Percentiles rank a stretch among this genome's conserved stretches.
These are phyloP conservation scores for Rhyzopertha dominica DNA, from an alignment of 1,140 invertebrate genomes.

Conservation along the genomic window DNA sequence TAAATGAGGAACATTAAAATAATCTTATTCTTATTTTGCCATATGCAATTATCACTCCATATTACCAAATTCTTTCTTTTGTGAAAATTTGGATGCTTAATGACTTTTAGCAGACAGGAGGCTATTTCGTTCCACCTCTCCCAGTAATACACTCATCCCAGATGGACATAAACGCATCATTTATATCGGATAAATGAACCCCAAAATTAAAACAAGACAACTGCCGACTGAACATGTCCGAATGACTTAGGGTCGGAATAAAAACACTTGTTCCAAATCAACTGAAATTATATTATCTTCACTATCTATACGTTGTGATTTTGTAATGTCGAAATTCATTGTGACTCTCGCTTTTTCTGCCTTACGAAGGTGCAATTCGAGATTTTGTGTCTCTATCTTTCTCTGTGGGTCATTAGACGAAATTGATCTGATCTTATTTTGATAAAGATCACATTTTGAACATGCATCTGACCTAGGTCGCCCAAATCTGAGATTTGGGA, in stretches of 20 bases:
- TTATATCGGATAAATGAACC: slow-evolving; percentile 6
- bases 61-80: slow-evolving; percentile 13
- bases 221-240: slow-evolving; percentile 22
- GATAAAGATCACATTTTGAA: too few species aligned
- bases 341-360: too few species aligned
- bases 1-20: slow-evolving; percentile 19
- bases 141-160: slow-evolving; percentile 8
- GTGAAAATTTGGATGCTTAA: neutral
- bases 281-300: slow-evolving; percentile 15
- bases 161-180: neutral
- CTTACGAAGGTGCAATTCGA: too few species aligned
- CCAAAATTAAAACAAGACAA: slow-evolving; percentile 23
- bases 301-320: too few species aligned
- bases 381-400: too few species aligned
- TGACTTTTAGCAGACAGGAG: neutral
- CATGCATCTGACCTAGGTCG: too few species aligned
- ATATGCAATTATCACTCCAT: slow-evolving; percentile 25
- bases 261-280: slow-evolving; percentile 27
- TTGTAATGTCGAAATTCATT: too few species aligned
- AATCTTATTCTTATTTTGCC: slow-evolving; percentile 27
- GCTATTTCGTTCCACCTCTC: slow-evolving; percentile 9
- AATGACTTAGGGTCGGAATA: slow-evolving; percentile 25
- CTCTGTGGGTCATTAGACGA: too few species aligned
- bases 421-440: too few species aligned
- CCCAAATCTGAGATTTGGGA: too few species aligned